These are phyloP conservation scores for Vanacampus margaritifer DNA, from an alignment of 2,113 vertebrate genomes.

Conservation along the genomic window DNA sequence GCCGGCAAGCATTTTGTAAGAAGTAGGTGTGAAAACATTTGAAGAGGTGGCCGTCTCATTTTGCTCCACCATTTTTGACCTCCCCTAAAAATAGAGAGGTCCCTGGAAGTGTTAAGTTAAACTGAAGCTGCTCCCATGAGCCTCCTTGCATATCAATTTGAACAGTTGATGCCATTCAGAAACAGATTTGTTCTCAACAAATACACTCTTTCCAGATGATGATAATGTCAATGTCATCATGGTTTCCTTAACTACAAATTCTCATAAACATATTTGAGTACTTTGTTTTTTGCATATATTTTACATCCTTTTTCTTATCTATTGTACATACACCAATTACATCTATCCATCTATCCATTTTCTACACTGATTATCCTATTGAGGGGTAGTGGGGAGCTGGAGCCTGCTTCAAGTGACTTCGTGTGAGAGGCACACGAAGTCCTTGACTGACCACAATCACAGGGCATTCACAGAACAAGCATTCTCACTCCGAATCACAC, in stretches of 20 bases:
- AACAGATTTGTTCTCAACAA: too few species aligned
- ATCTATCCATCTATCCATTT: background rate
- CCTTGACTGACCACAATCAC: too few species aligned
- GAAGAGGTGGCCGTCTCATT: slow-evolving; percentile 28
- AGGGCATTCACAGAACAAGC: too few species aligned
- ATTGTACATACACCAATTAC: too few species aligned
- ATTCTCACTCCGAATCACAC: too few species aligned
- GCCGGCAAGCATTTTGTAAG: slow-evolving; percentile 24
- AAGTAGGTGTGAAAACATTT: slow-evolving; percentile 35
- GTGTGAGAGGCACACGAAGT: too few species aligned
- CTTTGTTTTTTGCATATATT: background rate
- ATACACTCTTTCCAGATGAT: background rate
- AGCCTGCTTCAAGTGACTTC: background rate
- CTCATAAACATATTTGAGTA: background rate
- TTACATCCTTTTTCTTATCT: background rate
- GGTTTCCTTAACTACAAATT: background rate
- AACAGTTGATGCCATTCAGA: slow-evolving; percentile 12
- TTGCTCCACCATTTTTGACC: slow-evolving; percentile 17
- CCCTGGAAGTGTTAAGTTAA: slow-evolving; percentile 10
- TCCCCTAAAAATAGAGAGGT: slow-evolving; percentile 23
- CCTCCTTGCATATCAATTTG: slow-evolving; percentile 18
- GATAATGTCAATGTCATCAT: background rate
- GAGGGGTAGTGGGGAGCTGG: background rate
- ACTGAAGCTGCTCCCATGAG: background rate
- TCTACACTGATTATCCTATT: background rate